A percentile compares a stretch with the other conserved stretches of the same genome.
Conservation (phyloP, 2,888 invertebrate genomes). For the Spicauda simplicius region DNA sequence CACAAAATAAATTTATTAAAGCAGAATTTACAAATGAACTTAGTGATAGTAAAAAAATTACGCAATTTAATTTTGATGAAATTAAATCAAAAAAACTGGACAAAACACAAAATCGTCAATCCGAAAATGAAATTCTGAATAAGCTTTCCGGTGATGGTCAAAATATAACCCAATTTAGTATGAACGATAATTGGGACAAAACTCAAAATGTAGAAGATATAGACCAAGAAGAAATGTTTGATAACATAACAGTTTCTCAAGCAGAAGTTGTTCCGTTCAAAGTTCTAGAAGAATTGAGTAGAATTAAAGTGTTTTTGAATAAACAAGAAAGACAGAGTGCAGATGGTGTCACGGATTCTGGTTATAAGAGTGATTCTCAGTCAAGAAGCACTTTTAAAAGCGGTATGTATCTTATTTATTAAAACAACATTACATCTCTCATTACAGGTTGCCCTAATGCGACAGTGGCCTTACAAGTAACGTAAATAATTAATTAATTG, state of each 20-base stretch:
- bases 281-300: slow-evolving; percentile 69
- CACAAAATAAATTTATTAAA: too few species aligned
- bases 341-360: slow-evolving; percentile 54
- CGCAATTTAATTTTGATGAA: background rate
- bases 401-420: slow-evolving; percentile 40
- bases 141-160: background rate
- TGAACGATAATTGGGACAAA: too few species aligned
- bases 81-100: background rate
- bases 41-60: too few species aligned
- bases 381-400: slow-evolving; percentile 44
- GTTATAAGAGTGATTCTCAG: slow-evolving; percentile 65
- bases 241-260: slow-evolving; percentile 45
- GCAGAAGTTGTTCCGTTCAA: slow-evolving; percentile 63
- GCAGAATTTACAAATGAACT: too few species aligned
- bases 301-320: slow-evolving; percentile 58
- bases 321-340: slow-evolving; percentile 48
- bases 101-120: background rate
- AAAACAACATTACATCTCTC: slow-evolving; percentile 42
- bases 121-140: background rate
- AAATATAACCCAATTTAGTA: background rate
- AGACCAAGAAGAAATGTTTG: slow-evolving; percentile 26
- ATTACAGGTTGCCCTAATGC: too few species aligned
- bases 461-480: too few species aligned
- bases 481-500: too few species aligned
- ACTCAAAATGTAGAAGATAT: background rate